A percentile compares a stretch with the other conserved stretches of the same genome.
phyloP scores from a whole-genome alignment of 1,140 invertebrate genomes.

The Bombus picipes region DNA sequence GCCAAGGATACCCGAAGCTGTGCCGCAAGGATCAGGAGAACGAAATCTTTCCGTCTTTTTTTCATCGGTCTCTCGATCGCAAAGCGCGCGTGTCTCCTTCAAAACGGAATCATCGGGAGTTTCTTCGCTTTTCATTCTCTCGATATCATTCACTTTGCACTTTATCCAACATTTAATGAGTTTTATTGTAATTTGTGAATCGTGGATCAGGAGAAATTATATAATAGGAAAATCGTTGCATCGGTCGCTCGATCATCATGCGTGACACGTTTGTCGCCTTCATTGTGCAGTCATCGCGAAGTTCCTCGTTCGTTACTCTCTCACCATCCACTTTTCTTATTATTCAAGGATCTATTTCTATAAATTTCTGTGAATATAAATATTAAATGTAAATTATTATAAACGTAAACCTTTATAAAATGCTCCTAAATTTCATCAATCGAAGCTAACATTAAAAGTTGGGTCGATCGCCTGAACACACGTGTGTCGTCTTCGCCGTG shows the following conservation, averaged over 20 bases:
- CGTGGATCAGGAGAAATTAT: too few species aligned
- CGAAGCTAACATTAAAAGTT: too few species aligned
- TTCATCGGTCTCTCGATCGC: not conserved
- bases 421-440: too few species aligned
- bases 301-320: too few species aligned
- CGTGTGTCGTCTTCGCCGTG: not conserved
- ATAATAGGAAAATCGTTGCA: not conserved
- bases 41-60: slow-evolving; percentile 35
- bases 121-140: not conserved
- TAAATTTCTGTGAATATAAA: too few species aligned
- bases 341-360: slow-evolving; percentile 21
- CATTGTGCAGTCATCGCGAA: not conserved
- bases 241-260: not conserved
- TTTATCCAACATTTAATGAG: too few species aligned
- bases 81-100: slow-evolving; percentile 47
- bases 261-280: not conserved
- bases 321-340: too few species aligned
- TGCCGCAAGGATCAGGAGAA: slow-evolving; percentile 35
- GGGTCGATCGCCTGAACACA: too few species aligned
- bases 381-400: too few species aligned
- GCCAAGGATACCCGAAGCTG: slow-evolving; percentile 47
- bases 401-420: too few species aligned
- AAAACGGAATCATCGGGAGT: slow-evolving; percentile 17
- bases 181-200: too few species aligned
- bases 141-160: not conserved